These are phyloP conservation scores for Desoria tigrina DNA, from an alignment of 2,888 invertebrate genomes.

Conservation along the genomic window DNA sequence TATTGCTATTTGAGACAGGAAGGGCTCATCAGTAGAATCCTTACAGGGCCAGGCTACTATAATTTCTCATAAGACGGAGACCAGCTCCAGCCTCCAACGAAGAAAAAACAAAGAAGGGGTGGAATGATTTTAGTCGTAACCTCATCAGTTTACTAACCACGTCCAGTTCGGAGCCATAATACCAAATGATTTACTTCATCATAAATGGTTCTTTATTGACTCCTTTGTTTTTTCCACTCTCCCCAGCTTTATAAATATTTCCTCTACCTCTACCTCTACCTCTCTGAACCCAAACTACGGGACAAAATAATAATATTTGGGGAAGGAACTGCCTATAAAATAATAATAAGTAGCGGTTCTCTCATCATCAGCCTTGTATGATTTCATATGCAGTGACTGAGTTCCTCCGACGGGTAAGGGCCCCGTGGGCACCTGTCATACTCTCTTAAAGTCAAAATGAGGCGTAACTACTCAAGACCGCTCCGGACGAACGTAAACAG, in stretches of 20 bases:
- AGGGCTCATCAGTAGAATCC: slow-evolving; percentile 20
- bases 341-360: slow-evolving; percentile 2
- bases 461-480: too few species aligned
- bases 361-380: too few species aligned
- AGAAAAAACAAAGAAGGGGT: slow-evolving; percentile 47
- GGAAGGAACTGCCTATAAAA: slow-evolving; percentile 7
- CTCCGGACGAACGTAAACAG: too few species aligned
- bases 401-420: too few species aligned
- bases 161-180: slow-evolving; percentile 29
- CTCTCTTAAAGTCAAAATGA: too few species aligned
- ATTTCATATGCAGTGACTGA: too few species aligned
- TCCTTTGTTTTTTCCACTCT: slow-evolving; percentile 13
- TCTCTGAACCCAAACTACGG: slow-evolving; percentile 9
- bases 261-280: too few species aligned
- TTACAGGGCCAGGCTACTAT: slow-evolving; percentile 25
- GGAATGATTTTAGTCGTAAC: slow-evolving; percentile 34
- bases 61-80: slow-evolving; percentile 26
- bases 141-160: slow-evolving; percentile 47
- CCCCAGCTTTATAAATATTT: too few species aligned
- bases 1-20: not conserved
- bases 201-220: slow-evolving; percentile 44
- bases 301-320: too few species aligned
- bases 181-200: slow-evolving; percentile 44
- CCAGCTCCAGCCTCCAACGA: slow-evolving; percentile 46
- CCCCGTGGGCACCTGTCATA: too few species aligned